A percentile compares a stretch with the other conserved stretches of the same genome.
Evolutionary conservation across 2,797 vertebrate genomes (phyloP).

Genomic region (Hoplostethus atlanticus): DNA sequence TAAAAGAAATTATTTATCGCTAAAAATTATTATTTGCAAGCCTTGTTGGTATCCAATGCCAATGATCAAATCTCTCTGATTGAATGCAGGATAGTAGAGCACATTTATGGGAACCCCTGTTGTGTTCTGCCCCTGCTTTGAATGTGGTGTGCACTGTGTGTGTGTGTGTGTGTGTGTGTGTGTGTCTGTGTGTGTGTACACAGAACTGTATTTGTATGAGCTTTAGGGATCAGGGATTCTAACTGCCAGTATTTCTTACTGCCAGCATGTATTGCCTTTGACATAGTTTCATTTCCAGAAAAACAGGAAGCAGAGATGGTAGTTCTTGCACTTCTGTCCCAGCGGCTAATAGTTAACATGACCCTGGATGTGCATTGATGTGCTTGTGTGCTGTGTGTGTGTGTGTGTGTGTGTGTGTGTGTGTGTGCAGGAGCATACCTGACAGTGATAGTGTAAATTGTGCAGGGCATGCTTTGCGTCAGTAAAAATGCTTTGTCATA

Average conservation of each 20-base stretch:
- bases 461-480: constrained; percentile 7
- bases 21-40: constrained; percentile 47
- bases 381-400: constrained; percentile 35
- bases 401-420: constrained; percentile 17
- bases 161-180: constrained; percentile 23
- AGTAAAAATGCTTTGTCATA: too few species aligned
- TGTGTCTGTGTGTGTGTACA: not conserved
- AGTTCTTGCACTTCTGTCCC: constrained; percentile 73
- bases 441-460: not conserved
- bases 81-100: constrained; percentile 35
- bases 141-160: constrained; percentile 26
- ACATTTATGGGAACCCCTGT: constrained; percentile 38
- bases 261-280: constrained; percentile 76
- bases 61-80: constrained; percentile 47
- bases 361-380: constrained; percentile 69
- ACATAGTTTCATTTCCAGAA: constrained; percentile 82
- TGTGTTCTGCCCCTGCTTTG: constrained; percentile 45
- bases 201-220: constrained; percentile 45
- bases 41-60: constrained; percentile 51
- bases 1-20: constrained; percentile 31
- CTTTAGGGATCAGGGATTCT: constrained; percentile 49
- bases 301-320: constrained; percentile 84
- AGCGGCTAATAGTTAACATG: constrained; percentile 66
- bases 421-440: not conserved
- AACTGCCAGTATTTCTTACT: constrained; percentile 58